Percentiles rank a stretch among this genome's conserved stretches.
These are phyloP conservation scores for Ochlodes sylvanus DNA, from an alignment of 2,888 invertebrate genomes.

Conservation along the genomic window DNA sequence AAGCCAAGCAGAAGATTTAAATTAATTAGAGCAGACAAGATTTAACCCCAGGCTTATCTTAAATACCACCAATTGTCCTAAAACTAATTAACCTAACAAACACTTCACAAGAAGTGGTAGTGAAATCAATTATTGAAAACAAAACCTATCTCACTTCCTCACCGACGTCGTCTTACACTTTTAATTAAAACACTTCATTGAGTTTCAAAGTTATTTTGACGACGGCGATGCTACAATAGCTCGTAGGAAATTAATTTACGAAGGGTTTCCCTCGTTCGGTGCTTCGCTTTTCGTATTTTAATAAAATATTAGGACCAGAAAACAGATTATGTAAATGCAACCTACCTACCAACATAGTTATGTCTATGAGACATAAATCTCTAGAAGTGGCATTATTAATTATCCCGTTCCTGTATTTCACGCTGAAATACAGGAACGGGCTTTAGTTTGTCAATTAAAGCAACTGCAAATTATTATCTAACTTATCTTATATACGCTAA, in stretches of 20 bases:
- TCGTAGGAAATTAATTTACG: slow-evolving; percentile 51
- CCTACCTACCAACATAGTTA: background rate
- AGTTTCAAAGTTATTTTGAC: slow-evolving; percentile 46
- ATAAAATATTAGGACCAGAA: background rate
- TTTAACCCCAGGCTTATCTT: background rate
- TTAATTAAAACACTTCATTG: slow-evolving; percentile 44
- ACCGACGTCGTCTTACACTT: slow-evolving; percentile 38
- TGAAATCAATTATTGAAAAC: slow-evolving; percentile 35
- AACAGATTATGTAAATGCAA: background rate
- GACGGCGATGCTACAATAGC: slow-evolving; percentile 46
- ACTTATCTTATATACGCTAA: too few relatives aligned
- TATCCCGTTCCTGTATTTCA: too few relatives aligned
- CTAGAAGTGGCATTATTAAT: too few relatives aligned
- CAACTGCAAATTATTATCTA: too few relatives aligned
- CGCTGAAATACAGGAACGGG: too few relatives aligned
- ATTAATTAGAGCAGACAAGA: too few relatives aligned
- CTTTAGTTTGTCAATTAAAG: too few relatives aligned
- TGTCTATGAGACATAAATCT: too few relatives aligned
- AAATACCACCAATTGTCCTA: slow-evolving; percentile 14
- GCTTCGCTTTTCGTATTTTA: background rate
- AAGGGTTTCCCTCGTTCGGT: slow-evolving; percentile 22
- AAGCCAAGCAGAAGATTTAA: too few relatives aligned
- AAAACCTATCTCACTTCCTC: slow-evolving; percentile 36
- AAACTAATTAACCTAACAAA: slow-evolving; percentile 18
- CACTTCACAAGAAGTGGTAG: slow-evolving; percentile 7